A percentile compares a stretch with the other conserved stretches of the same genome.
phyloP scores from a whole-genome alignment of 1,140 invertebrate genomes.

The Drosophila ercepeae region DNA sequence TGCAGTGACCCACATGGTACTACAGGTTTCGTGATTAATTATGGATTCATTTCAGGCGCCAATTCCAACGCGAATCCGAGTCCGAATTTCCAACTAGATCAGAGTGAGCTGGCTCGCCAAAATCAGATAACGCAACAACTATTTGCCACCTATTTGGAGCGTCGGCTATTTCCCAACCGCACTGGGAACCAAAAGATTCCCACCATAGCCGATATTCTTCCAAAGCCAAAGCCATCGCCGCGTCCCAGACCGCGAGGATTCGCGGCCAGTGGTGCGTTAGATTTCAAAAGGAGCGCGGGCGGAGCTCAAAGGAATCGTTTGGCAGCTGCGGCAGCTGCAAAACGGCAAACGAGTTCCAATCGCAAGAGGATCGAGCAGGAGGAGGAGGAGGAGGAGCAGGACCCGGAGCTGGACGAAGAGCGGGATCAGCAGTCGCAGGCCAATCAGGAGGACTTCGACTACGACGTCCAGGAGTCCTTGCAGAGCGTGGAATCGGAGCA shows the following conservation, averaged over 20 bases:
- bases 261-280: constrained; percentile 23
- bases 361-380: constrained; percentile 24
- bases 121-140: constrained; percentile 90
- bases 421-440: constrained; percentile 48
- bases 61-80: constrained; percentile 25
- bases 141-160: constrained; percentile 88
- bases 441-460: constrained; percentile 71
- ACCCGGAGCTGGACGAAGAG: constrained; percentile 24
- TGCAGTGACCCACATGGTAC: constrained; percentile 50
- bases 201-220: constrained; percentile 86
- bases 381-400: constrained; percentile 28
- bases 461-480: constrained; percentile 84
- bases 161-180: constrained; percentile 86
- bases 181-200: constrained; percentile 85
- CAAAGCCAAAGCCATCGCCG: constrained; percentile 69
- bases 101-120: constrained; percentile 87
- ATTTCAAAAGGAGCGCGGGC: constrained; percentile 58
- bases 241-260: constrained; percentile 69
- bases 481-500: constrained; percentile 88
- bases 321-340: constrained; percentile 49
- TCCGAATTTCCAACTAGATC: constrained; percentile 82
- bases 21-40: constrained; percentile 57
- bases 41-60: constrained; percentile 46
- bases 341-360: constrained; percentile 24
- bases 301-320: constrained; percentile 61